A percentile compares a stretch with the other conserved stretches of the same genome.
phyloP scores from a whole-genome alignment of 1,140 invertebrate genomes.

The Acromyrmex echinatior region DNA sequence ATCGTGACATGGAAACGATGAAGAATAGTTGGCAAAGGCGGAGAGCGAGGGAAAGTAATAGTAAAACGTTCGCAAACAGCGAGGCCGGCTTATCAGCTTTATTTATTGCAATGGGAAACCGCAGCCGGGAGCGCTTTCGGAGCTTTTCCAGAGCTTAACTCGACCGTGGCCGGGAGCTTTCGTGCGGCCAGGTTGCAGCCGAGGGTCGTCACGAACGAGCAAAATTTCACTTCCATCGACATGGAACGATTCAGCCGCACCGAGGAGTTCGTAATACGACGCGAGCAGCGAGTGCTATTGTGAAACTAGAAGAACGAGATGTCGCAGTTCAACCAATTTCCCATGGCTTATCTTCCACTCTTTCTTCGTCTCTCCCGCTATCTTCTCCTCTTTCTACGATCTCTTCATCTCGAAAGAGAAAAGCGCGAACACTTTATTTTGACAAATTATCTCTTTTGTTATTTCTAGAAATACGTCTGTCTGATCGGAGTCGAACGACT shows the following conservation, averaged over 20 bases:
- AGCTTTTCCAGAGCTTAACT: constrained; percentile 72
- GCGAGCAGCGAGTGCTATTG: constrained; percentile 54
- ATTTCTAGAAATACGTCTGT: neutral
- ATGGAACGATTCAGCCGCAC: constrained; percentile 43
- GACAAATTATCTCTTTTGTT: constrained; percentile 32
- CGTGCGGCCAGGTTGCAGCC: constrained; percentile 46
- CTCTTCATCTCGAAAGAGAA: neutral
- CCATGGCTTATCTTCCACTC: constrained; percentile 45
- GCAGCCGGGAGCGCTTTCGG: constrained; percentile 72
- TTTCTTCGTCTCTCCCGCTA: neutral
- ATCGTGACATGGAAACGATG: constrained; percentile 68
- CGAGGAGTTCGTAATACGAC: constrained; percentile 56
- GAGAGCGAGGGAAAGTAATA: constrained; percentile 77
- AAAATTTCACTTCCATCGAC: constrained; percentile 66
- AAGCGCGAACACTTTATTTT: constrained; percentile 19
- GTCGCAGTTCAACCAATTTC: constrained; percentile 61
- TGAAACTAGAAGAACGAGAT: constrained; percentile 56
- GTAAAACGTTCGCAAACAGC: constrained; percentile 80
- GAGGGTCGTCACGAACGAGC: constrained; percentile 65
- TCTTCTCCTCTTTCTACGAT: neutral
- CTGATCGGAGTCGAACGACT: neutral
- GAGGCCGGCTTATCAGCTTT: constrained; percentile 79
- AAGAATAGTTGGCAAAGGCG: constrained; percentile 67
- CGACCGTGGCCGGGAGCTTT: constrained; percentile 59
- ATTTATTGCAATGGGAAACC: constrained; percentile 80